Percentiles rank a stretch among this genome's conserved stretches.
Evolutionary conservation across 2,888 invertebrate genomes (phyloP).

Genomic region (Nephrotoma flavescens): DNA sequence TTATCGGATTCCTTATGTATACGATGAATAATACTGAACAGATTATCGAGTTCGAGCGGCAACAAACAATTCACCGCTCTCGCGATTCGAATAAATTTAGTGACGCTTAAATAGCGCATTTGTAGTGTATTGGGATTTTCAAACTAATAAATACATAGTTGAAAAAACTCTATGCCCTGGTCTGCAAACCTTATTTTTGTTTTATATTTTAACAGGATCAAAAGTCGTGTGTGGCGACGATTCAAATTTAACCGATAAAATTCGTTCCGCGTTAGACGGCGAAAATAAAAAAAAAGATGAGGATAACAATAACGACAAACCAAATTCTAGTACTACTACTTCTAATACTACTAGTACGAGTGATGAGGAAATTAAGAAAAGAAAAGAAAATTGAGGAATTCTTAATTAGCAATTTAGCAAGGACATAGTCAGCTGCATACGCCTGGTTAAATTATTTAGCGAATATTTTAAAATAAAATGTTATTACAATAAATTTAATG

Average conservation of each 20-base stretch:
- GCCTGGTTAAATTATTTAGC: background rate
- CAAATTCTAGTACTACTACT: background rate
- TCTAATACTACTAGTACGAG: background rate
- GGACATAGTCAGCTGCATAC: background rate
- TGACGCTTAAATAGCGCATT: background rate
- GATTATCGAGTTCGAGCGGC: constrained; percentile 10
- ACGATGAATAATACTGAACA: constrained; percentile 1
- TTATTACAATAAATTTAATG: background rate
- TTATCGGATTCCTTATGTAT: constrained; percentile 6
- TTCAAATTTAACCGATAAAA: background rate
- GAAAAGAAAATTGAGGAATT: background rate
- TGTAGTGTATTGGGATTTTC: background rate
- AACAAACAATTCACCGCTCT: constrained; percentile 7
- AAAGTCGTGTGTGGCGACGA: background rate
- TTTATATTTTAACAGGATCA: background rate
- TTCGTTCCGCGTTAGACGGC: background rate
- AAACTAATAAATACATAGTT: background rate
- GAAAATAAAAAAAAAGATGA: background rate
- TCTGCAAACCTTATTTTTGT: background rate
- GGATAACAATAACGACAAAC: background rate
- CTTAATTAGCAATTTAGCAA: background rate
- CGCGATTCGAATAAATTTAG: constrained; percentile 1
- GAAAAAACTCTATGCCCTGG: background rate
- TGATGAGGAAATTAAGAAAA: background rate
- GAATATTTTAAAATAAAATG: background rate